These are phyloP conservation scores for Diorhabda sublineata DNA, from an alignment of 1,140 invertebrate genomes.

Conservation along the genomic window DNA sequence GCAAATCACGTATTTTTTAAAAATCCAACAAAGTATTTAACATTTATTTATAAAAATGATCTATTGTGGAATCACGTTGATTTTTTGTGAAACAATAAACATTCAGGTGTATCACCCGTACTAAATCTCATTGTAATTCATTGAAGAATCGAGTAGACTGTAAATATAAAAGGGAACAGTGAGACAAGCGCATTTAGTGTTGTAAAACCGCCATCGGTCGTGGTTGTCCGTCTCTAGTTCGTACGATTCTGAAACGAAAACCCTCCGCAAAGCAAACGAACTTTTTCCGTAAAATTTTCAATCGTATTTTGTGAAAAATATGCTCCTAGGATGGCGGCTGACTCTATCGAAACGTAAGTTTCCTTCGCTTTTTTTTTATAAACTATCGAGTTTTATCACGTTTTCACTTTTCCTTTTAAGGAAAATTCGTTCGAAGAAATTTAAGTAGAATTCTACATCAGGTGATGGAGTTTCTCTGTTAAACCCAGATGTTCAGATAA, in stretches of 20 bases:
- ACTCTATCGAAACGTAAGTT: conserved; percentile 15
- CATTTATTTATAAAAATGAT: too few species aligned
- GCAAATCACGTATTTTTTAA: too few species aligned
- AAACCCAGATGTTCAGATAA: too few species aligned
- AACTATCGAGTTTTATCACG: neutral
- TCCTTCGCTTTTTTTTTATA: neutral
- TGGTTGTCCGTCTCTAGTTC: too few species aligned
- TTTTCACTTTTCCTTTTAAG: conserved; percentile 7
- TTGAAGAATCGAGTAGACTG: neutral
- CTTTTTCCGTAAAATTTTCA: neutral
- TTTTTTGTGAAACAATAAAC: neutral
- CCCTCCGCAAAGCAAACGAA: too few species aligned
- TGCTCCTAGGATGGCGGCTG: conserved; percentile 11
- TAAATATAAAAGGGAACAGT: conserved; percentile 3
- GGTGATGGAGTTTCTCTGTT: too few species aligned
- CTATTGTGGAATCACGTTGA: too few species aligned
- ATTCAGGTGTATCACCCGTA: neutral
- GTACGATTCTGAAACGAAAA: too few species aligned
- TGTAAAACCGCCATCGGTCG: too few species aligned
- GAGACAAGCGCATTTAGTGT: neutral
- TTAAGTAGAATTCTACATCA: neutral
- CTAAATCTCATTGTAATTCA: neutral
- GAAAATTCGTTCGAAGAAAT: neutral
- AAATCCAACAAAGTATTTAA: too few species aligned
- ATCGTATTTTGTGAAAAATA: conserved; percentile 3